A percentile compares a stretch with the other conserved stretches of the same genome.
Conservation (phyloP, 2,888 invertebrate species). For the Choreutis nemorana region DNA sequence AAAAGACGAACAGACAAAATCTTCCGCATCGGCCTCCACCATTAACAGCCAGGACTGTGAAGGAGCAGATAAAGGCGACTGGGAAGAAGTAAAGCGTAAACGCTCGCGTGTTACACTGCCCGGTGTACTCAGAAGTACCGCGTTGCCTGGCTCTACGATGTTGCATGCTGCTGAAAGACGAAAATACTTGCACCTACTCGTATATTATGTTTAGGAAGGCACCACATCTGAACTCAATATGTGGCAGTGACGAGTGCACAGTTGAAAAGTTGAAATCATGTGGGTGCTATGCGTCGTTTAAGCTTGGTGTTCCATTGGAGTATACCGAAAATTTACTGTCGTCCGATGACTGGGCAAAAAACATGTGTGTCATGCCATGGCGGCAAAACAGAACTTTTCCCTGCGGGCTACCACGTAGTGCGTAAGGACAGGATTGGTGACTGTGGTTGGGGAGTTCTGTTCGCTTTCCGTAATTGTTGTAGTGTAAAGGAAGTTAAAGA, state of each 20-base stretch:
- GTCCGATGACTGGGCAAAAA: too few relatives aligned
- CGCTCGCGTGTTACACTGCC: too few relatives aligned
- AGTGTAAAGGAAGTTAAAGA: neutral
- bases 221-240: conserved; percentile 5
- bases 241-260: conserved; percentile 5
- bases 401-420: neutral
- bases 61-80: too few relatives aligned
- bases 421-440: neutral
- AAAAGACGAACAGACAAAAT: too few relatives aligned
- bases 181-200: conserved; percentile 2
- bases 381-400: neutral
- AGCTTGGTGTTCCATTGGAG: too few relatives aligned
- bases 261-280: neutral
- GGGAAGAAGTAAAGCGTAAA: too few relatives aligned
- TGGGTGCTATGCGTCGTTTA: too few relatives aligned
- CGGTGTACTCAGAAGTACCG: conserved; percentile 1
- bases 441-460: conserved; percentile 3
- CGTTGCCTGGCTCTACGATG: neutral
- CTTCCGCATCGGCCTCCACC: too few relatives aligned
- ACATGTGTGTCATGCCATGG: too few relatives aligned
- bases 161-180: conserved; percentile 1
- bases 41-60: too few relatives aligned
- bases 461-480: neutral
- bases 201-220: conserved; percentile 7
- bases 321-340: too few relatives aligned